A percentile compares a stretch with the other conserved stretches of the same genome.
Conservation (phyloP, 2,888 invertebrate genomes). For the Ophonus ardosiacus region DNA sequence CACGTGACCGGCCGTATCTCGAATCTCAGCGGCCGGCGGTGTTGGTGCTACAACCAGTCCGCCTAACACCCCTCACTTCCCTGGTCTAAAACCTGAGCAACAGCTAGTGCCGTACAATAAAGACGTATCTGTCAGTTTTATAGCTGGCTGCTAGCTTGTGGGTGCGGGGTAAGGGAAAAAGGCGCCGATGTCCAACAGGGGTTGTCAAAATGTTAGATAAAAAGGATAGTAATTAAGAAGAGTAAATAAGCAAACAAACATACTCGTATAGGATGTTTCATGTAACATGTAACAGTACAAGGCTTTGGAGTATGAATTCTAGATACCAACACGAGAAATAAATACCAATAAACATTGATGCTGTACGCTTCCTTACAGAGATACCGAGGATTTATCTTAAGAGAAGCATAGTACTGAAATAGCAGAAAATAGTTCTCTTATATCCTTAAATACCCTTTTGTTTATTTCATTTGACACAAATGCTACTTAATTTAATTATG, state of each 20-base stretch:
- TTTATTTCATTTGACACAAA: no score
- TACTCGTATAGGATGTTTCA: no score
- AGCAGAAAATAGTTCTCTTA: no score
- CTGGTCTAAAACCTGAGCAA: constrained; percentile 25
- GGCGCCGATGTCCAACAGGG: constrained; percentile 68
- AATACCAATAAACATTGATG: no score
- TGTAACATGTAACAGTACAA: no score
- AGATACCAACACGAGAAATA: no score
- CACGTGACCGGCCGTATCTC: constrained; percentile 55
- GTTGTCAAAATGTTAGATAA: not conserved
- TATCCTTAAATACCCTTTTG: no score
- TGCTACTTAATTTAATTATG: no score
- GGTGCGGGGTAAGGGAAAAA: constrained; percentile 65
- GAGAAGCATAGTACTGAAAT: no score
- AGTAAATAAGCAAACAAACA: not conserved
- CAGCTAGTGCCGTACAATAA: constrained; percentile 73
- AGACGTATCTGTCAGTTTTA: constrained; percentile 75
- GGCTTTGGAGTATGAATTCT: no score
- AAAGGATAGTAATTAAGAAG: not conserved
- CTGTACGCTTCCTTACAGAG: no score
- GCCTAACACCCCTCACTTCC: not conserved
- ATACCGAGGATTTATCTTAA: no score
- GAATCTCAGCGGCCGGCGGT: constrained; percentile 43
- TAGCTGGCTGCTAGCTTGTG: constrained; percentile 69
- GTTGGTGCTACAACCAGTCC: constrained; percentile 43